Evolutionary conservation across 1,140 invertebrate species (phyloP).

Genomic region (Drosophila erecta): DNA sequence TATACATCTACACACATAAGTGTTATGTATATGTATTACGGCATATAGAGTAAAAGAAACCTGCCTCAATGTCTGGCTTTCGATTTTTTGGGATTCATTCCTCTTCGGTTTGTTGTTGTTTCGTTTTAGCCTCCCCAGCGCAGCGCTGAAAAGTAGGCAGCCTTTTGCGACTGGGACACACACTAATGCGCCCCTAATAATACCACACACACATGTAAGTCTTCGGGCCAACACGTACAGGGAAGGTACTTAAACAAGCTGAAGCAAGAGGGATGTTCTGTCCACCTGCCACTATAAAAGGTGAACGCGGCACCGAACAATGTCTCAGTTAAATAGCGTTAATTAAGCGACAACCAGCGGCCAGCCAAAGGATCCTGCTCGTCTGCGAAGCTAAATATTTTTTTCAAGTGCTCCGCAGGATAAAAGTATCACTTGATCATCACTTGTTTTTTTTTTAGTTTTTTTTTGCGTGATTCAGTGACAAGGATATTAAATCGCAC

Average conservation of each 20-base stretch:
- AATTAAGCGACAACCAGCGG: constrained; percentile 63
- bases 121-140: not conserved
- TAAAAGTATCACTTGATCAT: not conserved
- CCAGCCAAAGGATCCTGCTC: constrained; percentile 8
- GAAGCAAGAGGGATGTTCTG: constrained; percentile 34
- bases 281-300: constrained; percentile 74
- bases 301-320: constrained; percentile 47
- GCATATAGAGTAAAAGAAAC: constrained; percentile 12
- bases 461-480: constrained; percentile 30
- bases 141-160: constrained; percentile 62
- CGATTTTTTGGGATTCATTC: constrained; percentile 4
- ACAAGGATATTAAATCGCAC: constrained; percentile 14
- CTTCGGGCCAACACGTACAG: constrained; percentile 40
- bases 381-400: not conserved
- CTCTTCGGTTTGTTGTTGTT: not conserved
- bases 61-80: constrained; percentile 62
- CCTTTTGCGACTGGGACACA: constrained; percentile 38
- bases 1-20: not conserved
- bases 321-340: constrained; percentile 79
- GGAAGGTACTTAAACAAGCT: constrained; percentile 16
- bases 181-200: constrained; percentile 68
- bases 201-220: constrained; percentile 70
- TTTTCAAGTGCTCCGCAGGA: constrained; percentile 13
- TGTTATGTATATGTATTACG: not conserved
- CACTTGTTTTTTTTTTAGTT: not conserved